Conservation (phyloP, 2,797 vertebrate species). For the Lacerta agilis region DNA sequence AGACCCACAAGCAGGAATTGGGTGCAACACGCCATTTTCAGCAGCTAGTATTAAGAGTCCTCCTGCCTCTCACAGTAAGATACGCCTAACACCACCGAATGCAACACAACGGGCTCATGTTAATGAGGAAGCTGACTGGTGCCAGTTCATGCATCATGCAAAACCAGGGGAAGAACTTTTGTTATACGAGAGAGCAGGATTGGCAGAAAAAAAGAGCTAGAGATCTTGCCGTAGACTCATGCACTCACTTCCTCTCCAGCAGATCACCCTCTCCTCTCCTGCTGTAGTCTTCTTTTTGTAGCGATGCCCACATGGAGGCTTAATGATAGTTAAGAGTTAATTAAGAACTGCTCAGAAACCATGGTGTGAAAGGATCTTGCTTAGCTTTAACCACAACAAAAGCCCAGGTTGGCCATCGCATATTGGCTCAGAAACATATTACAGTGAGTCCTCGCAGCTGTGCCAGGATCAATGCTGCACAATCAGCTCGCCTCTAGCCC, state of each 20-base stretch:
- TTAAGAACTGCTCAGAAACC: not conserved
- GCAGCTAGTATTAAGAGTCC: too few species aligned
- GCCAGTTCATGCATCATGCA: too few species aligned
- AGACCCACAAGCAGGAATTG: too few species aligned
- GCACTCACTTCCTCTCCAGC: not conserved
- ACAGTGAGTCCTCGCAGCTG: too few species aligned
- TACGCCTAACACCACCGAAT: too few species aligned
- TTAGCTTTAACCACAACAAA: not conserved
- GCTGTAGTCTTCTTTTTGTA: not conserved
- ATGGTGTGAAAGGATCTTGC: not conserved
- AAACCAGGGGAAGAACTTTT: not conserved
- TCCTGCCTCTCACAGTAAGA: too few species aligned
- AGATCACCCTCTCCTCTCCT: not conserved
- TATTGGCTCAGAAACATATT: not conserved
- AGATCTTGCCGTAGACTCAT: not conserved
- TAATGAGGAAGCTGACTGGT: too few species aligned
- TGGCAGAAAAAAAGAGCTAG: too few species aligned
- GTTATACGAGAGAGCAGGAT: not conserved
- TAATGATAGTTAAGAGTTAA: not conserved
- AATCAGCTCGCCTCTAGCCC: too few species aligned
- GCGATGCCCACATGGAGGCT: not conserved
- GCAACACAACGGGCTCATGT: too few species aligned
- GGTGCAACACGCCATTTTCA: too few species aligned
- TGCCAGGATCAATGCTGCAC: too few species aligned
- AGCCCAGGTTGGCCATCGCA: not conserved